Conservation (phyloP, 2,888 invertebrate species). For the Cantharis flavilabris region DNA sequence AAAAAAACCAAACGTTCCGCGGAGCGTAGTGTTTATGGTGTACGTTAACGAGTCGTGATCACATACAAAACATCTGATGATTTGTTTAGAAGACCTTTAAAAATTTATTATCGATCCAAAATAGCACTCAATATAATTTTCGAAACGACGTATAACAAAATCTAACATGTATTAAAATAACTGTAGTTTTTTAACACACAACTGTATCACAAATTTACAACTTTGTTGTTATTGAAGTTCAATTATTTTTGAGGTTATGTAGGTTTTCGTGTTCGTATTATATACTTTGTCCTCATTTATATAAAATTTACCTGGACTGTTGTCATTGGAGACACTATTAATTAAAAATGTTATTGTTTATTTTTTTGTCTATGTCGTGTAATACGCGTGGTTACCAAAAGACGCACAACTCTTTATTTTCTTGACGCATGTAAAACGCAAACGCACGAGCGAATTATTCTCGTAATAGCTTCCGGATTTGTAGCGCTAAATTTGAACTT, state of each 20-base stretch:
- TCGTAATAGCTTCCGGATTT: conserved; percentile 39
- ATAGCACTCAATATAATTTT: neutral
- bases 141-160: neutral
- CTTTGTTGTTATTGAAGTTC: neutral
- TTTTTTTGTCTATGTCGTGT: neutral
- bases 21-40: neutral
- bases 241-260: conserved; percentile 5
- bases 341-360: neutral
- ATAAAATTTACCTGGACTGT: neutral
- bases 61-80: neutral
- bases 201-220: neutral
- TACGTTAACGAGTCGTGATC: neutral
- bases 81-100: neutral
- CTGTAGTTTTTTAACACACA: neutral
- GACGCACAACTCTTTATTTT: conserved; percentile 32
- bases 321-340: neutral
- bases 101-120: conserved; percentile 1
- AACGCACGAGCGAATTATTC: conserved; percentile 40
- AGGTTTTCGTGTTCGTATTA: neutral
- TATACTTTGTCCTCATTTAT: neutral
- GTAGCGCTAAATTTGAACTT: conserved; percentile 36
- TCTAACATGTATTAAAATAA: neutral
- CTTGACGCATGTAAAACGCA: conserved; percentile 36
- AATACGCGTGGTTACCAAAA: conserved; percentile 20
- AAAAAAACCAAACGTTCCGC: neutral